A percentile compares a stretch with the other conserved stretches of the same genome.
These are phyloP conservation scores for Nibea albiflora DNA, from an alignment of 2,113 vertebrate genomes.

Conservation along the genomic window DNA sequence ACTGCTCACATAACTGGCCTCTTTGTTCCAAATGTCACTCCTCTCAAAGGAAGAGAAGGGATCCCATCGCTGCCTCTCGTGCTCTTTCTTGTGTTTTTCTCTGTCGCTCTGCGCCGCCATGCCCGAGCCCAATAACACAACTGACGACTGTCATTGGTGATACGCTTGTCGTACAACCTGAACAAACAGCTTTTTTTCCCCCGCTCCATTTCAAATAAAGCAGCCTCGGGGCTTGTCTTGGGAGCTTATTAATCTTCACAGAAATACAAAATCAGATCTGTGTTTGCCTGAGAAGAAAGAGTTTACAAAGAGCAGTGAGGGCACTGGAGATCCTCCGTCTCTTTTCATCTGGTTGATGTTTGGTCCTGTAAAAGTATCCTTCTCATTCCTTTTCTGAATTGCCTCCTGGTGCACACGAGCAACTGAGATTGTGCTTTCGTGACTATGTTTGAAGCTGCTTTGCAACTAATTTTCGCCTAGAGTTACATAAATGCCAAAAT, in stretches of 20 bases:
- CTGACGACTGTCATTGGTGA: neutral
- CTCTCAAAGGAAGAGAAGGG: slow-evolving; percentile 64
- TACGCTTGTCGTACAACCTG: neutral
- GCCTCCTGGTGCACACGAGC: neutral
- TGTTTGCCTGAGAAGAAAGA: neutral
- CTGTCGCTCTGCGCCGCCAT: slow-evolving; percentile 9
- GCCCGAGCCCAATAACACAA: neutral
- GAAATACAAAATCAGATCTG: slow-evolving; percentile 1
- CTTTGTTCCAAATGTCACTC: slow-evolving; percentile 86
- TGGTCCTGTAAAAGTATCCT: neutral
- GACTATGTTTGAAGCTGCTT: slow-evolving; percentile 25
- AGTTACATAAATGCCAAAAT: slow-evolving; percentile 20
- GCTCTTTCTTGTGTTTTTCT: slow-evolving; percentile 37
- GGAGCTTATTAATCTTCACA: slow-evolving; percentile 10
- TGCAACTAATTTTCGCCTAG: slow-evolving; percentile 4
- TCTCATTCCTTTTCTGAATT: neutral
- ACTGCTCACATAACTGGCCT: slow-evolving; percentile 81
- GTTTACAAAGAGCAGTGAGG: neutral
- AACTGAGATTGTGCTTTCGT: slow-evolving; percentile 9
- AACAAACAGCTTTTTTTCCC: neutral
- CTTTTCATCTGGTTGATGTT: neutral
- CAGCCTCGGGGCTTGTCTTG: neutral
- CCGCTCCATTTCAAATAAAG: slow-evolving; percentile 11
- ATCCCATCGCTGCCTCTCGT: slow-evolving; percentile 49
- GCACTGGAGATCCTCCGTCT: neutral